A percentile compares a stretch with the other conserved stretches of the same genome.
These are phyloP conservation scores for Pantherophis alleghaniensis DNA, from an alignment of 2,797 vertebrate genomes.

Conservation along the genomic window DNA sequence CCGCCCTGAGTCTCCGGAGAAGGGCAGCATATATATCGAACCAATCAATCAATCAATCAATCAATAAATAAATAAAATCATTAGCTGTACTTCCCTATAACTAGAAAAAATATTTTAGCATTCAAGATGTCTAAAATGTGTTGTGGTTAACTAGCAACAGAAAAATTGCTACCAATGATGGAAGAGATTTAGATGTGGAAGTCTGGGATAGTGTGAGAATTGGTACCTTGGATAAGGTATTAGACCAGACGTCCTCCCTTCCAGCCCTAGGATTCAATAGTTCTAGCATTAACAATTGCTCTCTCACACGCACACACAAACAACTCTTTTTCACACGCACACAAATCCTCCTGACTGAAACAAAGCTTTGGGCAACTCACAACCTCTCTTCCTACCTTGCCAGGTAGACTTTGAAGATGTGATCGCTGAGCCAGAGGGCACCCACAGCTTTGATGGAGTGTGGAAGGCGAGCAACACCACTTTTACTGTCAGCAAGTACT, in stretches of 20 bases:
- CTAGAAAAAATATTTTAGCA: not conserved
- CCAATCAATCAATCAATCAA: no score
- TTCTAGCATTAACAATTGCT: not conserved
- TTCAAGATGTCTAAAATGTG: not conserved
- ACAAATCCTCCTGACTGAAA: not conserved
- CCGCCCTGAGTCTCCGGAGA: no score
- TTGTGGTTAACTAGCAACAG: no score
- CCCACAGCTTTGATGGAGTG: constrained; percentile 49
- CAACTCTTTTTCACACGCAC: no score
- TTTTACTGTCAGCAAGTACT: constrained; percentile 57
- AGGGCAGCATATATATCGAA: no score
- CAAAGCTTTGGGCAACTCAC: not conserved
- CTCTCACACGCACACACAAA: not conserved
- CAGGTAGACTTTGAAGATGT: constrained; percentile 61
- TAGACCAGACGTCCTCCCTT: not conserved
- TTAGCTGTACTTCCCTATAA: not conserved
- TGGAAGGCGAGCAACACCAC: constrained; percentile 53
- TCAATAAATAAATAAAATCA: not conserved
- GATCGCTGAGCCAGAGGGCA: constrained; percentile 54
- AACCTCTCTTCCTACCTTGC: not conserved
- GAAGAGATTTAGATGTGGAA: not conserved
- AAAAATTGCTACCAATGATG: no score
- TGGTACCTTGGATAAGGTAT: not conserved
- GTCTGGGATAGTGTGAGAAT: not conserved
- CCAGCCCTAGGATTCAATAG: not conserved